Evolutionary conservation across 1,140 invertebrate species (phyloP), one percentile per base, ranked within the genome.

Genomic region (Bombus impatiens): DNA sequence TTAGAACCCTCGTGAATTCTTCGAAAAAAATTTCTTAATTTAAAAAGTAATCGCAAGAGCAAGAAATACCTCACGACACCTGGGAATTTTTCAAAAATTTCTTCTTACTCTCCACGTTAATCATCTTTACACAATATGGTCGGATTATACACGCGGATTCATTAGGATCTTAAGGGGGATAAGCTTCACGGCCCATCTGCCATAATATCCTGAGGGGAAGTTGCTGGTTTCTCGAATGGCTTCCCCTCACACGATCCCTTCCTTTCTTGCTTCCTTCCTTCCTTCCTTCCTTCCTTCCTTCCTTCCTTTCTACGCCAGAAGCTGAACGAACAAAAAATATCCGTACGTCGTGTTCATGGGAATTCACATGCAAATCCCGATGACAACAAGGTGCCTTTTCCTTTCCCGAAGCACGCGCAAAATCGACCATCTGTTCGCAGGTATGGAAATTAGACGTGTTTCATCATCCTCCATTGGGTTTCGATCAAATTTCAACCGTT

Each of bases 311-410:
- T 80, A 42, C 78, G 62, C 70, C 32, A 75, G 32, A 47, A 57
- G n/a, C 86, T 68, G 74, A 35, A 18, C 79, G 35, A 78, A 90
- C 85, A 92, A 89, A 88, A 90, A 84, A 81, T 78, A 74, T 78
- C 82, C 82, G 71, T 86, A 77, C 86, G 78, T 44, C 86, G 71
- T 68, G 86, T 65, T 62, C 87, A 84, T 88, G 90, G 79, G 91
- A 93, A 92, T 92, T 92, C 88, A 88, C 87, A 91, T 92, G 93
- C 87, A 90, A 92, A 93, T 93, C 89, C 87, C 74, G 76, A 86
- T 84, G 82, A 82, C 81, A 84, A 71, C 84, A 86, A 91, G 90
- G 84, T 90, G 86, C 86, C 71, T 76, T 76, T 67, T 67, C 67
- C n/a, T 78, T 72, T 78, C 87, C 86, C 85, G 53, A 80, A 78